Base-by-base conservation (phyloP, 2,888 invertebrate genomes). In the Phrixothrix hirtus region DNA sequence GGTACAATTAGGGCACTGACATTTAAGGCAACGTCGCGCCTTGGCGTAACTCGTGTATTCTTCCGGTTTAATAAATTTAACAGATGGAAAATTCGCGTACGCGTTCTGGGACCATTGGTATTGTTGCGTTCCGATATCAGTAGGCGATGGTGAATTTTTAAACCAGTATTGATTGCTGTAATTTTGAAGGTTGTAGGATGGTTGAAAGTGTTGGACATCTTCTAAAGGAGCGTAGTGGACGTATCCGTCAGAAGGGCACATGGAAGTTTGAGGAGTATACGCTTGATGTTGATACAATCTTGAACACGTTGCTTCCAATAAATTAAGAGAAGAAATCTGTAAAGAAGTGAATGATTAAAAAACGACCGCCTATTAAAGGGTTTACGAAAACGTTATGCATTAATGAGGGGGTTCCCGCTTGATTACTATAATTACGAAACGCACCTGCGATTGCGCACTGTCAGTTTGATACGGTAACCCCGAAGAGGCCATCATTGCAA, bases 1-100 rank as follows among this genome's bases (percentile, higher is more conserved):
- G 62, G 86, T 83, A 73, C 85, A 92, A 77, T 87, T 92, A n/a
- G 85, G 92, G 72, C 86, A 92, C 42, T 86, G 84, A 72, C 89
- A 90, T 67, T 88, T 87, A 16, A 86, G 85, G 60, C 87, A 88
- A 51, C 88, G 81, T 0, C 88, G 79, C 57, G 86, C 86, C 26
- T 85, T 78, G 54, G 70, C 66, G 47, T 68, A 71, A 13, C 64
- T 63, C 1, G 71, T 58, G 54, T 66, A 72, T 37, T 71, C 77
- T n/a, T 79, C 75, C 1, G 41, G 74, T 21, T 79, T 77, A 1
- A 80, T 77, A 69, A 79, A 78, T 58, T 70, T 68, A 45, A 62
- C 60, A 10, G 64, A 60, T 0, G 69, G 62, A 38, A 72, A 70
- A 3, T 66, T 63, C 62, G 80, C 76, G 16, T 81, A 75, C 56